phyloP scores from a whole-genome alignment of 2,797 vertebrate species.

The Cossypha polioptera region DNA sequence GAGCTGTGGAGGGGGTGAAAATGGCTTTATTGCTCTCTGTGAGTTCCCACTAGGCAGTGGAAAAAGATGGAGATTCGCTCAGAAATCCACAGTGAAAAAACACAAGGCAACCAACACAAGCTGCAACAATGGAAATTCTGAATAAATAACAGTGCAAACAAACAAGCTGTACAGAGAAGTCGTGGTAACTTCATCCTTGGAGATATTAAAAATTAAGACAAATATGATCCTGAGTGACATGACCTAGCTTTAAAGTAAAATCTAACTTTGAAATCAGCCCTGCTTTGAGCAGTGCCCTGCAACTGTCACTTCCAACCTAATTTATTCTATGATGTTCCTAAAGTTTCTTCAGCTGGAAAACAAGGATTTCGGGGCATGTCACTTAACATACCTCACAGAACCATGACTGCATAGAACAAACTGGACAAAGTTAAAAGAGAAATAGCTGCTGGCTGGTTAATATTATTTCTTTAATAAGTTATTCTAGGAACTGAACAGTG shows the following conservation, averaged over 20 bases:
- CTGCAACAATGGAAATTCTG: neutral
- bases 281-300: neutral
- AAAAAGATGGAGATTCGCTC: neutral
- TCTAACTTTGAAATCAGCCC: neutral
- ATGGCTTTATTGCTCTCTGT: neutral
- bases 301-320: slow-evolving; percentile 24
- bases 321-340: neutral
- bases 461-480: neutral
- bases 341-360: neutral
- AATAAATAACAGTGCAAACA: neutral
- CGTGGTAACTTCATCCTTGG: neutral
- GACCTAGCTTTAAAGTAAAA: neutral
- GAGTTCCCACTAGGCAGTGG: neutral
- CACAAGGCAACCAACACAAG: neutral
- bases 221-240: neutral
- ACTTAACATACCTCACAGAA: neutral
- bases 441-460: neutral
- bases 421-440: neutral
- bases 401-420: neutral
- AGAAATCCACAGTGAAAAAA: neutral
- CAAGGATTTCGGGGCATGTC: neutral
- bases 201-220: neutral
- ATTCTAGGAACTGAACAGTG: neutral
- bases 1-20: neutral
- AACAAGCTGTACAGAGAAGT: neutral